Evolutionary conservation across 2,113 vertebrate species (phyloP).

Genomic region (Perca flavescens): DNA sequence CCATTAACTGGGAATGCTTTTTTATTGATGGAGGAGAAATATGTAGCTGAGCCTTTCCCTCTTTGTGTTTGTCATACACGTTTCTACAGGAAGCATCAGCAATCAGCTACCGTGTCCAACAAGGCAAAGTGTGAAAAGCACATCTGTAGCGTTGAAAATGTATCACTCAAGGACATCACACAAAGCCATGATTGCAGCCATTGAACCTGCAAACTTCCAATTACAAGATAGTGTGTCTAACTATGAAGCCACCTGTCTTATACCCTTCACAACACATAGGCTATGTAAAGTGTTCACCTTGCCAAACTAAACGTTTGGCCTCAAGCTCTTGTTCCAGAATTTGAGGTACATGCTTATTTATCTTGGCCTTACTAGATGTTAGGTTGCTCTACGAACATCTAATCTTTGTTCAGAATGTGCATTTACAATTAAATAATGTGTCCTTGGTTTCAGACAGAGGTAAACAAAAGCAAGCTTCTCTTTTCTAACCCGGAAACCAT

Average conservation of each 20-base stretch:
- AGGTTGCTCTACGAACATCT: too few relatives aligned
- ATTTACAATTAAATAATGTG: too few relatives aligned
- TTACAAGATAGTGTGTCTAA: neutral
- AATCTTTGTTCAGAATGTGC: too few relatives aligned
- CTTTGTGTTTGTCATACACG: neutral
- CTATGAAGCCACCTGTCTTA: neutral
- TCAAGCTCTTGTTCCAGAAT: neutral
- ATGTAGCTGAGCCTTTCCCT: neutral
- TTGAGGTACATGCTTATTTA: neutral
- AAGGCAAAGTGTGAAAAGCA: slow-evolving; percentile 3
- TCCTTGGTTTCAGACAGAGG: too few relatives aligned
- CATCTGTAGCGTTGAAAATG: neutral
- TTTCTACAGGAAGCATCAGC: neutral
- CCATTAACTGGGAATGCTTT: neutral
- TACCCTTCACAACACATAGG: neutral
- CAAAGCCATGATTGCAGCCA: neutral
- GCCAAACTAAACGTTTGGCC: neutral
- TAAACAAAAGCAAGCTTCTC: neutral
- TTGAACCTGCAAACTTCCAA: neutral
- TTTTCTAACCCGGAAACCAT: neutral
- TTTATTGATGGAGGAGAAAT: slow-evolving; percentile 10
- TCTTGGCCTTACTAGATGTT: neutral
- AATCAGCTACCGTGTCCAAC: neutral
- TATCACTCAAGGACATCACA: slow-evolving; percentile 21
- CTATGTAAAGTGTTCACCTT: neutral